Base-by-base conservation (phyloP, 2,113 vertebrate genomes). In the Callaeas wilsoni region DNA sequence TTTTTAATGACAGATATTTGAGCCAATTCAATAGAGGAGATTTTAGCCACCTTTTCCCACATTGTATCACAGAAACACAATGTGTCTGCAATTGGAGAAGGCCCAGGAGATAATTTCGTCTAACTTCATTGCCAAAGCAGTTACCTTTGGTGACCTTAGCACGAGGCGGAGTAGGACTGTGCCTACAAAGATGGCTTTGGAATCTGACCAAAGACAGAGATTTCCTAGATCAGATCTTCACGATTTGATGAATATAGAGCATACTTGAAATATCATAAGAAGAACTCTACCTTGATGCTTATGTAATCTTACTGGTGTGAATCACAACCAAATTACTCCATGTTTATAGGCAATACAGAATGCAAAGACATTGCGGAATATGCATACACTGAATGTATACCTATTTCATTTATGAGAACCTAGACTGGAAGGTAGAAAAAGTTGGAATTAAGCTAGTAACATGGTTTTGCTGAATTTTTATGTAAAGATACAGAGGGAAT, bases 41-140 rank as follows among this genome's bases (percentile, higher is more conserved):
- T 63, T 67, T 80, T 26, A 65, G 44, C 20, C 13, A 62, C 20
- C 16, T 62, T 76, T 69, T 21, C 29, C 23, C 12, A 12, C 5
- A 7, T 20, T 44, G 9, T 32, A 53, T 35, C 63, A 26, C 39
- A 76, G 37, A 63, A 53, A 70, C 13, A 42, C 44, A 70, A 47
- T 0, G 0, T 21, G 30, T 11, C 26, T 57, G 68, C 18, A 13
- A 19, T 7, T 44, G 29, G 22, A 59, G 23, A 70, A 49, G 39
- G 26, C 9, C 27, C 19, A 37, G 37, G 67, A 62, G 15, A 71
- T 26, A 9, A 20, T 57, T 83, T 67, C 47, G 49, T 62, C 52
- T 21, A 57, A 57, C 10, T 76, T 55, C n/a, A 42, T 13, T 46
- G 20, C 27, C 47, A 90, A 17, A 80, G 27, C 12, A 47, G 10